Base-by-base conservation (phyloP, 2,888 invertebrate species). In the Harpalus rufipes region DNA sequence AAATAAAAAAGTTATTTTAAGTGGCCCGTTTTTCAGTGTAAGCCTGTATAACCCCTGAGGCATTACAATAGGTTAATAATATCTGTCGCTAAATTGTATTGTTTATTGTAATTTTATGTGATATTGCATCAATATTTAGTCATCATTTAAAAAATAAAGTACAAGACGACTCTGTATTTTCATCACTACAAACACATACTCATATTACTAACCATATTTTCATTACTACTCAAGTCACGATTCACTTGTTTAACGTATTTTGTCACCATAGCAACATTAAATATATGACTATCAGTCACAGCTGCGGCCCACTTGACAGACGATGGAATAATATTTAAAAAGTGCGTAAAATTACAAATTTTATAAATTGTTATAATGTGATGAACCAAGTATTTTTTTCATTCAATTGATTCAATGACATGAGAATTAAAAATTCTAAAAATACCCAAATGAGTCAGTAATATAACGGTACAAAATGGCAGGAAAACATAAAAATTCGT, bases 201-300 rank as follows among this genome's bases (percentile, higher is more conserved):
- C 39, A 68, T 68, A 41, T 68, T 68, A 68, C 39, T 39, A 32
- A 6, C 68, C 25, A 68, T 7, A 14, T n/a, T 2, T 25, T 63
- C 21, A 12, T 68, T 68, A 68, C 39, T 18, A 10, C 14, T 41
- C 68, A 7, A 7, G n/a, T 68, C 41, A 68, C 68, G 68, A 68
- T 68, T 68, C 68, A 39, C 32, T 14, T 68, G 68, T 68, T 68
- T 41, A 68, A 68, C 68, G 14, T 68, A 39, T 68, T 68, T 68
- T 68, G 68, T 68, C 68, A 39, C 68, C 68, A 68, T 68, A 16
- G 41, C n/a, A 68, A 41, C 41, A 14, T 7, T 32, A 39, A 68
- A 68, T 41, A 68, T 68, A 41, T 68, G 39, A 68, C 68, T 16
- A 68, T 68, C 41, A 16, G 68, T 41, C 41, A 16, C 32, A 68